Evolutionary conservation across 2,888 invertebrate genomes (phyloP), one percentile per base, ranked within the genome.

Genomic region (Plebejus anna): DNA sequence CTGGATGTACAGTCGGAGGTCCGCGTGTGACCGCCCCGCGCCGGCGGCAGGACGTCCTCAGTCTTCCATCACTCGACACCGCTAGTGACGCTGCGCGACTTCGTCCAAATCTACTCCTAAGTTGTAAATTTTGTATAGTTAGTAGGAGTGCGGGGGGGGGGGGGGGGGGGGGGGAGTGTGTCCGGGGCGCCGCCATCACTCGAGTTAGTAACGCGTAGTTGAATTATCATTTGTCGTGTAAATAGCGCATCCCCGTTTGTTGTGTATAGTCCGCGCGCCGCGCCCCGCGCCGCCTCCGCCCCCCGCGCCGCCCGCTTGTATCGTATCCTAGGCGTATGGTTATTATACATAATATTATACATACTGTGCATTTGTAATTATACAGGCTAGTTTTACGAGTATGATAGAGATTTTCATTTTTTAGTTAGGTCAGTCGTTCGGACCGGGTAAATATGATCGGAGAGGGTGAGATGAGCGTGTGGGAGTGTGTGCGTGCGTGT

Each of bases 291-390:
- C n/a, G 57, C 6, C n/a, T 38, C 16, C 55, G 59, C 75, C 57
- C 57, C 59, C 59, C 42, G 70, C 78, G 81, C 77, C 84, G 83
- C 84, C 81, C 83, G 88, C 88, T 90, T 90, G 89, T 91, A 87
- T 89, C 90, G 90, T 81, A 89, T 91, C 89, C 89, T 66, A 89
- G 89, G 89, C 89, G 89, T 91, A 90, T 87, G 88, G 88, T 88
- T 86, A 90, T 87, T 87, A 88, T 90, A 88, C 90, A 90, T 85
- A 88, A 90, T 85, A 88, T 91, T 91, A 90, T 85, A 85, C 83
- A 86, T 84, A 84, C 84, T 91, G 91, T 91, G 92, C 92, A 92
- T 93, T 93, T 92, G 92, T 93, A 92, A 93, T 90, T 90, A 90
- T 91, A 91, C 89, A 89, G 89, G 86, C 87, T 90, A 91, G 89